Evolutionary conservation across 2,113 vertebrate species (phyloP), one percentile per base, ranked within the genome.

Genomic region (Grantiella picta): DNA sequence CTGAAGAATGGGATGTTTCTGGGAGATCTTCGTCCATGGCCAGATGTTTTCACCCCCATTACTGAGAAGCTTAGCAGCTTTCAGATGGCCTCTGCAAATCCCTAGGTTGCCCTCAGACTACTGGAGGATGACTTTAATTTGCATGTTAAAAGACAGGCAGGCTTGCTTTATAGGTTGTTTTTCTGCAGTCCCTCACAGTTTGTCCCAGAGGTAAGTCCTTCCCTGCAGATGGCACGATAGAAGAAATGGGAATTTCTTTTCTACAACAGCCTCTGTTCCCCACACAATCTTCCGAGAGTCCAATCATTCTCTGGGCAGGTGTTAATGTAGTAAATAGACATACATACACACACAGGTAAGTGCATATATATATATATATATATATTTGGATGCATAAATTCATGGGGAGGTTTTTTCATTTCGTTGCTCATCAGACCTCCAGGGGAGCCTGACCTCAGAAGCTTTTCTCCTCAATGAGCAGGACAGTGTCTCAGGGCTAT

Each of bases 51-150:
- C 80, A 65, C 47, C 96, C 83, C 71, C 20, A 78, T 96, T 89
- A 97, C 11, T 82, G 79, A 86, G 86, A 84, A 97, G 94, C 88
- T 94, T 92, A 96, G 94, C 53, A 94, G 96, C 95, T 95, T 96
- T 97, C 92, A 96, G 97, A 97, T 92, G 91, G 95, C 90, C 91
- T 95, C 94, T 97, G 92, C 84, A 96, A 97, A 95, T 97, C 97
- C 97, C 97, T 31, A 93, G 94, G 93, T 97, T 92, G 72, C 96
- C 98, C 98, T 98, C 97, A 98, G 98, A 97, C 97, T 98, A 90
- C 95, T 94, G 97, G 96, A 98, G 97, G 98, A 97, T 98, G 95
- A 97, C 97, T 97, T 97, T 96, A 93, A 98, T 98, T 98, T 98
- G 97, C 98, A 98, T 98, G 79, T 97, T 98, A 98, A 98, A 98